These are phyloP conservation scores for Dryobota labecula DNA, from an alignment of 2,888 invertebrate species.

Conservation along the genomic window DNA sequence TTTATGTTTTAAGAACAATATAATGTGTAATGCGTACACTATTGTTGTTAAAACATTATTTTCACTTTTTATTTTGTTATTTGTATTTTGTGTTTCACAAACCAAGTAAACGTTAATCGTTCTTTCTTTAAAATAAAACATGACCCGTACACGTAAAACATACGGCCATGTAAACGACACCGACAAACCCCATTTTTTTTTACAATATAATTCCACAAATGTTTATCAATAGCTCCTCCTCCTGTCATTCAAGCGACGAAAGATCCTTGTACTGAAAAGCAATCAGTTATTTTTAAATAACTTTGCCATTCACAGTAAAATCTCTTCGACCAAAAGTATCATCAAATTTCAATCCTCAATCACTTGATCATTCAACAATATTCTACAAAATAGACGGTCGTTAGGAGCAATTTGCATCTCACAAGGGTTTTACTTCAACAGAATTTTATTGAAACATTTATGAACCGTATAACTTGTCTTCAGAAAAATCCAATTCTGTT, in stretches of 20 bases:
- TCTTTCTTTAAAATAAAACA: too few relatives aligned
- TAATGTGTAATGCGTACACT: too few relatives aligned
- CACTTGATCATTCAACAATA: slow-evolving; percentile 10
- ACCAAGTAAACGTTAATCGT: too few relatives aligned
- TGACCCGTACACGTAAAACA: too few relatives aligned
- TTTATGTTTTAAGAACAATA: too few relatives aligned
- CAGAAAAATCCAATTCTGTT: slow-evolving; percentile 44
- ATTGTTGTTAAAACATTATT: too few relatives aligned
- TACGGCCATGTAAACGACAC: too few relatives aligned
- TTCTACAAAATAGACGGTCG: slow-evolving; percentile 23
- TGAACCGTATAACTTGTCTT: slow-evolving; percentile 34
- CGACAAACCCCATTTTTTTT: too few relatives aligned
- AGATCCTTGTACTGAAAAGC: background rate
- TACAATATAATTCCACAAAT: background rate
- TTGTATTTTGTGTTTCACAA: too few relatives aligned
- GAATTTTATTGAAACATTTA: slow-evolving; percentile 43
- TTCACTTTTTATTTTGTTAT: too few relatives aligned
- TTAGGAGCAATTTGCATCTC: slow-evolving; percentile 43
- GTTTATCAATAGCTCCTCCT: background rate
- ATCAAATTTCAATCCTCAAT: slow-evolving; percentile 12
- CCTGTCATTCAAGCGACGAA: background rate
- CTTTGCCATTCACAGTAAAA: too few relatives aligned
- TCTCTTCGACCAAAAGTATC: background rate
- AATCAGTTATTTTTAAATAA: background rate
- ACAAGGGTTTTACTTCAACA: slow-evolving; percentile 33